Conservation (phyloP, 1,140 invertebrate species). For the Pseudachorutes palmiensis region DNA sequence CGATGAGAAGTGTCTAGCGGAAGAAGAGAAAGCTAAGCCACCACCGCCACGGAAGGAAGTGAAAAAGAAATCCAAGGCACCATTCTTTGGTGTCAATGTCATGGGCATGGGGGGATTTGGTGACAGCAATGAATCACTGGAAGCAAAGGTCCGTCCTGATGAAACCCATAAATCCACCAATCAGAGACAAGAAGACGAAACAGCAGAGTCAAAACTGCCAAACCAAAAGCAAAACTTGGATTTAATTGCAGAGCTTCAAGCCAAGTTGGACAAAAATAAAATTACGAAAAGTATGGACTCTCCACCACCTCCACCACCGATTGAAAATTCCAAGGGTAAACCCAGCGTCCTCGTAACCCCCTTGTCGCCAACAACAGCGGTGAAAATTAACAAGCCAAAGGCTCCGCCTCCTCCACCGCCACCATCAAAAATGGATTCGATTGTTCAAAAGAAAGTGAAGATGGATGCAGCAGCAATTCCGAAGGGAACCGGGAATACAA, state of each 20-base stretch:
- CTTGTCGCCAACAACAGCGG: too few relatives aligned
- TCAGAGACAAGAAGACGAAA: conserved; percentile 10
- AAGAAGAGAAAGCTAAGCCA: too few relatives aligned
- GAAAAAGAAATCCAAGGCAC: background rate
- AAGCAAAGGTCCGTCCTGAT: background rate
- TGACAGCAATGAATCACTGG: background rate
- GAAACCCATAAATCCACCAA: too few relatives aligned
- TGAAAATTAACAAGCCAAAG: conserved; percentile 33
- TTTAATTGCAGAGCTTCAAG: conserved; percentile 36
- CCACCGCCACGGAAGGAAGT: too few relatives aligned
- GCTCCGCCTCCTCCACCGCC: conserved; percentile 37
- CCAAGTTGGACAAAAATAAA: conserved; percentile 32
- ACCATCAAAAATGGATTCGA: background rate
- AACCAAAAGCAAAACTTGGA: conserved; percentile 34
- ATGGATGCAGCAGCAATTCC: too few relatives aligned
- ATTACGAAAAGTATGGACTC: conserved; percentile 3
- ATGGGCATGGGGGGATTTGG: conserved; percentile 20
- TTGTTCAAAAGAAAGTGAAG: too few relatives aligned
- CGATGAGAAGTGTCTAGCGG: background rate
- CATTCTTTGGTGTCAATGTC: conserved; percentile 23
- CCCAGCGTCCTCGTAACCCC: too few relatives aligned
- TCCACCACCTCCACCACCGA: background rate
- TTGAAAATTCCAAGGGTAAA: background rate
- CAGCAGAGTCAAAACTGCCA: conserved; percentile 29
- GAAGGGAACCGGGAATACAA: too few relatives aligned